Conservation (phyloP, 2,888 invertebrate species). For the Polymixis flavicincta region DNA sequence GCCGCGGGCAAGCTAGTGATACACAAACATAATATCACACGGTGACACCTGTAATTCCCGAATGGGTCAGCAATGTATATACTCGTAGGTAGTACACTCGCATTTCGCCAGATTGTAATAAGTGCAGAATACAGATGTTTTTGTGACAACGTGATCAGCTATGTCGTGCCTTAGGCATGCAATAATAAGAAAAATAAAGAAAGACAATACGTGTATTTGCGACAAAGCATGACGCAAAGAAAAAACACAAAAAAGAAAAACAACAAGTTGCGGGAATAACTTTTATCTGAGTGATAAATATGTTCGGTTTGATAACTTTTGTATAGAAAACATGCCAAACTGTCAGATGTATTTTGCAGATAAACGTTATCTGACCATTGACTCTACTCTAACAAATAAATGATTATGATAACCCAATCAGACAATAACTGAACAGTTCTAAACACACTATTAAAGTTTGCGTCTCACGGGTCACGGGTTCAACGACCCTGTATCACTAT, state of each 20-base stretch:
- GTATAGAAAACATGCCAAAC: no score
- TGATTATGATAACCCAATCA: no score
- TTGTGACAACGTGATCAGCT: not conserved
- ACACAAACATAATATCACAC: no score
- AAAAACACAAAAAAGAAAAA: not conserved
- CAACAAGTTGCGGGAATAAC: no score
- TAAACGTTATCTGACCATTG: no score
- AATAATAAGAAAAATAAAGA: not conserved
- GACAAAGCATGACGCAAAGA: not conserved
- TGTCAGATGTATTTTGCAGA: no score
- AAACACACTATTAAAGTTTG: not conserved
- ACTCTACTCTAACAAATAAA: no score
- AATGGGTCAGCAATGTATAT: no score
- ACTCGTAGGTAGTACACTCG: not conserved
- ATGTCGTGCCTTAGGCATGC: not conserved
- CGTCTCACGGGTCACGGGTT: slow-evolving; percentile 11
- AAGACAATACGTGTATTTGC: not conserved
- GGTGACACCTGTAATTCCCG: no score
- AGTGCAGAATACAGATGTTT: not conserved
- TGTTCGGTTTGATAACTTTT: no score
- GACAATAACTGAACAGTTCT: not conserved
- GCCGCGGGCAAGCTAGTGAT: no score
- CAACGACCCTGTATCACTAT: slow-evolving; percentile 25
- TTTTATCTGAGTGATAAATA: no score
- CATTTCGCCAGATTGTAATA: not conserved